Conservation (phyloP, 2,797 vertebrate genomes). For the Phrynocephalus forsythii region DNA sequence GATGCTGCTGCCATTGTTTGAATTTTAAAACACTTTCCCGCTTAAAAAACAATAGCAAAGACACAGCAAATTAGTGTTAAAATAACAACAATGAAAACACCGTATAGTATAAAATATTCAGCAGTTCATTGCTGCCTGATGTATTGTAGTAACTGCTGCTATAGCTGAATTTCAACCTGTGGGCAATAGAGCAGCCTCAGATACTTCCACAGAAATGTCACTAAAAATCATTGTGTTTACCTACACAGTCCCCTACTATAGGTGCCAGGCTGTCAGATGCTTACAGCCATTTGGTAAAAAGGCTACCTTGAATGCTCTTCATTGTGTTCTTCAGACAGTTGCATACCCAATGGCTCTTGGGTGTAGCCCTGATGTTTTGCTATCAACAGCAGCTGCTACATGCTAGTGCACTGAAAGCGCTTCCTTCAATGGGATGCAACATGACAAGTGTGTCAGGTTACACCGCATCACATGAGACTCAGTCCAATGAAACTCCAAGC, state of each 20-base stretch:
- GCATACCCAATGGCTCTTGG: slow-evolving; percentile 11
- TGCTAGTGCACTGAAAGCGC: neutral
- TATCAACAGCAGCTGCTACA: slow-evolving; percentile 9
- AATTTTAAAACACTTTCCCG: no score
- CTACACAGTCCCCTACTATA: neutral
- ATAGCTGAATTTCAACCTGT: neutral
- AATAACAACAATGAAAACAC: neutral
- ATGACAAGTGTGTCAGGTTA: slow-evolving; percentile 14
- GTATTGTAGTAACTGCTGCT: neutral
- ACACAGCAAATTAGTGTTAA: no score
- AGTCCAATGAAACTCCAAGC: neutral
- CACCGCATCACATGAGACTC: neutral
- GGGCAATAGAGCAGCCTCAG: no score
- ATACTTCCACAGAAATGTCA: neutral
- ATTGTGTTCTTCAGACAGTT: neutral
- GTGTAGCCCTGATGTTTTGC: slow-evolving; percentile 13
- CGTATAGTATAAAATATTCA: neutral
- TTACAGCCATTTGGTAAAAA: neutral
- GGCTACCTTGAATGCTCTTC: slow-evolving; percentile 3
- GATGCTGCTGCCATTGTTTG: no score
- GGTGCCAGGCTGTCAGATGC: neutral
- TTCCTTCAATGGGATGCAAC: neutral
- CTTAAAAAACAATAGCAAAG: no score
- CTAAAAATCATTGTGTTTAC: neutral
- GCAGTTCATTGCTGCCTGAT: neutral